Percentiles rank a stretch among this genome's conserved stretches.
These are phyloP conservation scores for Lissonota sp. DNA, from an alignment of 2,888 invertebrate genomes.

Conservation along the genomic window DNA sequence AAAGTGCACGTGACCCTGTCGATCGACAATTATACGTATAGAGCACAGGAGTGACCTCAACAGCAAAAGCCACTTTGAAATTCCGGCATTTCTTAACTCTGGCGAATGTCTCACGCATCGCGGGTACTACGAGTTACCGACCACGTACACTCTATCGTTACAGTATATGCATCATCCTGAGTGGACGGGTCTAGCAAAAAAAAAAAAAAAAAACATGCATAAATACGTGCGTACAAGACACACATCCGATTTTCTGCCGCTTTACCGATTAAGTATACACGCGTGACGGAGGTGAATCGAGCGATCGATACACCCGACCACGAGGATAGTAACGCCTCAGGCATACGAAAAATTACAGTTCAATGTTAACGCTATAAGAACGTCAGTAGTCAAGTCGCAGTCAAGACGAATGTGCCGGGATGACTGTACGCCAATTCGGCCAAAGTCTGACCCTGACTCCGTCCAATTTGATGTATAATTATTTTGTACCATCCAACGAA, in stretches of 20 bases:
- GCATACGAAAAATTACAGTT: conserved; percentile 78
- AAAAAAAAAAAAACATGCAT: conserved; percentile 21
- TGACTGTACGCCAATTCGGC: too few species aligned
- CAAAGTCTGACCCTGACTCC: too few species aligned
- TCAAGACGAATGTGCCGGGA: too few species aligned
- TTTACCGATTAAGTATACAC: conserved; percentile 2
- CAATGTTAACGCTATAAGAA: conserved; percentile 74
- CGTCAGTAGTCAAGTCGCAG: conserved; percentile 16
- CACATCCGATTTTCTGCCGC: neutral
- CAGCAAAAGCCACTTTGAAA: conserved; percentile 25
- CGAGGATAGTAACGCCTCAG: conserved; percentile 68
- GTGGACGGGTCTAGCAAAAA: conserved; percentile 11
- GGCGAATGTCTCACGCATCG: conserved; percentile 70
- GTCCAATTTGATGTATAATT: too few species aligned
- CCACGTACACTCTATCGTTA: conserved; percentile 64
- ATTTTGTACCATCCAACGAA: too few species aligned
- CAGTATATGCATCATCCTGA: neutral
- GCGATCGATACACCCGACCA: conserved; percentile 53
- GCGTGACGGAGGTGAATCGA: conserved; percentile 53
- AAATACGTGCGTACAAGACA: conserved; percentile 31
- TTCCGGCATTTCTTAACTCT: conserved; percentile 74
- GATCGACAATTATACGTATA: conserved; percentile 2
- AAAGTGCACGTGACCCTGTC: conserved; percentile 17
- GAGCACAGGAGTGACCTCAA: conserved; percentile 24
- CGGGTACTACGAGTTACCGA: conserved; percentile 61